phyloP scores from a whole-genome alignment of 2,888 invertebrate genomes.

The Eristalis arbustorum region DNA sequence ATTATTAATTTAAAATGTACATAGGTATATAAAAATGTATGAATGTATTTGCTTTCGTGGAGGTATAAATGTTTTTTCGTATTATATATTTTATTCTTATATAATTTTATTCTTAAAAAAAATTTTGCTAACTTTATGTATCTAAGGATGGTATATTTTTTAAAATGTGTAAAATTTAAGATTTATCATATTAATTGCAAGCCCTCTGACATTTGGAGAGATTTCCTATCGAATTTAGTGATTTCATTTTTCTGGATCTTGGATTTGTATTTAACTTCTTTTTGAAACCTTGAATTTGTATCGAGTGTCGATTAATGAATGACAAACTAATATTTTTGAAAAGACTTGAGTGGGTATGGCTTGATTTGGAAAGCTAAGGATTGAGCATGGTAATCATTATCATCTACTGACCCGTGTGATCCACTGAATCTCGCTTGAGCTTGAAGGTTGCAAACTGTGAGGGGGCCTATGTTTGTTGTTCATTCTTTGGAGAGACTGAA shows the following conservation, averaged over 20 bases:
- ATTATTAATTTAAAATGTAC: conserved; percentile 1
- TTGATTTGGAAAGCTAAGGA: too few relatives aligned
- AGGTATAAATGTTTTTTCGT: conserved; percentile 64
- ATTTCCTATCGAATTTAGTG: conserved; percentile 29
- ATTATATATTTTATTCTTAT: conserved; percentile 4
- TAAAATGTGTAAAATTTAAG: conserved; percentile 54
- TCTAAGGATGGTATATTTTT: conserved; percentile 57
- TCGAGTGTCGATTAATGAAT: neutral
- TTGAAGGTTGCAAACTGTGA: too few relatives aligned
- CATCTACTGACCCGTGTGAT: too few relatives aligned
- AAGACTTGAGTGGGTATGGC: too few relatives aligned
- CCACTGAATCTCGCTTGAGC: too few relatives aligned
- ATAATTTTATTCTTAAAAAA: conserved; percentile 51
- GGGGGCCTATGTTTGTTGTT: too few relatives aligned
- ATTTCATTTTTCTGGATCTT: conserved; percentile 7
- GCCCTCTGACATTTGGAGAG: conserved; percentile 10
- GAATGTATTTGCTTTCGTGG: conserved; percentile 37
- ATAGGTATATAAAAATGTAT: conserved; percentile 13
- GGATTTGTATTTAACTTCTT: neutral
- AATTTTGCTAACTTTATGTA: conserved; percentile 51
- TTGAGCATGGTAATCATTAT: too few relatives aligned
- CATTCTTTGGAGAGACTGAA: too few relatives aligned
- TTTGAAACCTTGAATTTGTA: conserved; percentile 5
- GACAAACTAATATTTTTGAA: neutral
- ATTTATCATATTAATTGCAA: conserved; percentile 35